Percentiles rank a stretch among this genome's conserved stretches.
Evolutionary conservation across 37 sponge, comb jelly and placozoan genomes (phyloP).

Genomic region (Diacarnus erythraeanus): DNA sequence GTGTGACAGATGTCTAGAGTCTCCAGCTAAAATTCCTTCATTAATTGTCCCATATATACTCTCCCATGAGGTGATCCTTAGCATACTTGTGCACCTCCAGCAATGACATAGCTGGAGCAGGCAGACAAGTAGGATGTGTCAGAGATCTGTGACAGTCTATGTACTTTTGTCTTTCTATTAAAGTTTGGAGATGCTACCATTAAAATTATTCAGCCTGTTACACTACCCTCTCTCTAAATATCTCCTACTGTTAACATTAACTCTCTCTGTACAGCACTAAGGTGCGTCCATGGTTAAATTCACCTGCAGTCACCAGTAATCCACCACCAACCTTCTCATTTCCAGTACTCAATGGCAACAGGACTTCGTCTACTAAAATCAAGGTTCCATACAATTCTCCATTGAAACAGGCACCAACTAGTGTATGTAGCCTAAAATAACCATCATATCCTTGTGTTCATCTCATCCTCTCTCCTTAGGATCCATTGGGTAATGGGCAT

Average conservation of each 20-base stretch:
- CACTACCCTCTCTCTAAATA: not conserved
- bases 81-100: too few species aligned
- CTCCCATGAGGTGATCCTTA: too few species aligned
- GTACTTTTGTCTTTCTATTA: too few species aligned
- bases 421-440: not conserved
- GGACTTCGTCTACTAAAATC: not conserved
- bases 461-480: not conserved
- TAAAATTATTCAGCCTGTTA: too few species aligned
- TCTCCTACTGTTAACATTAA: not conserved
- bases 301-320: constrained; percentile 6
- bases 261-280: constrained; percentile 20
- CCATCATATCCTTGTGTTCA: not conserved
- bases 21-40: too few species aligned
- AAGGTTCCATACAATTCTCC: not conserved
- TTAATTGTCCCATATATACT: too few species aligned
- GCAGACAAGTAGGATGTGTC: too few species aligned
- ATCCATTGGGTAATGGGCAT: not conserved
- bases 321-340: constrained; percentile 6
- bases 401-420: not conserved
- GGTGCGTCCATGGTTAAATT: constrained; percentile 21
- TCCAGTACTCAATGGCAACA: constrained; percentile 25
- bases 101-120: too few species aligned
- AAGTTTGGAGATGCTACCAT: too few species aligned
- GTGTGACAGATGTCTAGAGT: too few species aligned
- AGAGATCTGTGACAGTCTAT: too few species aligned